Percentiles rank a stretch among this genome's conserved stretches.
phyloP scores from a whole-genome alignment of 2,113 vertebrate genomes.

The Ammodramus savannarum region DNA sequence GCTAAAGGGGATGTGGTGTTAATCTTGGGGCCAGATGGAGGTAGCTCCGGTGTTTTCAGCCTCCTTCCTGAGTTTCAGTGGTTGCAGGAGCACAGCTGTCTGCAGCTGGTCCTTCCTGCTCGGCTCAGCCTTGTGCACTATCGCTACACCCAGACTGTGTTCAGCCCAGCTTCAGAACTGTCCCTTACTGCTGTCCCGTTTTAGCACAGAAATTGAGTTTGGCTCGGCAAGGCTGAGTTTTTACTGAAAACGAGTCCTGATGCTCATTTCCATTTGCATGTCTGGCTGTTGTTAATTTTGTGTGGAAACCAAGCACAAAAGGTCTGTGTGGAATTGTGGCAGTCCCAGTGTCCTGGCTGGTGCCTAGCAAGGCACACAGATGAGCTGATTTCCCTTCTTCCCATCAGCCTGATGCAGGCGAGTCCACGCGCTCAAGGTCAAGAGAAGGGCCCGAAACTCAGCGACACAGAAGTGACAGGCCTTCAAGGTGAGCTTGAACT shows the following conservation, averaged over 20 bases:
- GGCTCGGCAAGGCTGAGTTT: background rate
- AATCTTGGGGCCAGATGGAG: background rate
- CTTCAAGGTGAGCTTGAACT: slow-evolving; percentile 75
- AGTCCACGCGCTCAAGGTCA: slow-evolving; percentile 75
- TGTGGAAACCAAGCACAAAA: background rate
- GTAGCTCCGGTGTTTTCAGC: background rate
- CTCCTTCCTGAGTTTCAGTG: background rate
- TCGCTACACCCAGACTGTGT: background rate
- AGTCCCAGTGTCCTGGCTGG: background rate
- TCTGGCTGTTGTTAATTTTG: background rate
- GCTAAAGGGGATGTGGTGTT: background rate
- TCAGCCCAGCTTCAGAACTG: fast-evolving
- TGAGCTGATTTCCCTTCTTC: background rate
- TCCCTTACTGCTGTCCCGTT: background rate
- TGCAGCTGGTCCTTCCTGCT: background rate
- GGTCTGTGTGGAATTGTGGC: background rate
- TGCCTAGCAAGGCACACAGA: background rate
- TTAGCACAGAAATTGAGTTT: background rate
- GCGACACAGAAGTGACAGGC: slow-evolving; percentile 77
- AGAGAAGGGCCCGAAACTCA: slow-evolving; percentile 81
- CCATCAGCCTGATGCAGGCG: slow-evolving; percentile 32
- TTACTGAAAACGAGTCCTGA: background rate
- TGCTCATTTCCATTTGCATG: fast-evolving
- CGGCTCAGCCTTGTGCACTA: background rate
- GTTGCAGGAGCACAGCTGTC: background rate